Evolutionary conservation across 1,140 invertebrate species (phyloP).

Genomic region (Drosophila pseudoananassae): DNA sequence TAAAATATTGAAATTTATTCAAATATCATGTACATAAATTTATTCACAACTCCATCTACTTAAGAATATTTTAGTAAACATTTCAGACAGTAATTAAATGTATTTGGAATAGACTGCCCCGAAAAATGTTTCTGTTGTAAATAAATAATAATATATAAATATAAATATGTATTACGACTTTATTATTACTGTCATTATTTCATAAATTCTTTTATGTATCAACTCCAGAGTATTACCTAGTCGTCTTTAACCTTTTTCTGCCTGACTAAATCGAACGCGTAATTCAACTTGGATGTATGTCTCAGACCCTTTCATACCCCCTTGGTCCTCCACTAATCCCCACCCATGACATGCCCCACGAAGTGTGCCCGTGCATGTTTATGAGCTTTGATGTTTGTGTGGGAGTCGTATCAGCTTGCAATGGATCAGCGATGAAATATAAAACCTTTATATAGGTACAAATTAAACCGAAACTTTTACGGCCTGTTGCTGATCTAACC

Average conservation of each 20-base stretch:
- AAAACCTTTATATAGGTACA: constrained; percentile 15
- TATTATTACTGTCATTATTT: no score
- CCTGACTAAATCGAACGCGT: constrained; percentile 58
- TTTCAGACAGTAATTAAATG: no score
- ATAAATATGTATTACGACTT: no score
- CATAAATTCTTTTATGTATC: neutral
- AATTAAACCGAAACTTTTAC: constrained; percentile 18
- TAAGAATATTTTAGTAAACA: no score
- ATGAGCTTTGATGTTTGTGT: constrained; percentile 54
- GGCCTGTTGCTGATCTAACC: constrained; percentile 15
- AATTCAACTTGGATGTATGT: constrained; percentile 53
- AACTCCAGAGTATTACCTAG: constrained; percentile 15
- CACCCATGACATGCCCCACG: neutral
- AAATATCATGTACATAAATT: no score
- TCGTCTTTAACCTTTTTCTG: neutral
- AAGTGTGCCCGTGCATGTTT: constrained; percentile 57
- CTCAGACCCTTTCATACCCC: constrained; percentile 5
- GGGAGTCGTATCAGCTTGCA: constrained; percentile 35
- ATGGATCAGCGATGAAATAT: constrained; percentile 28
- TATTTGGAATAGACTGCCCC: no score
- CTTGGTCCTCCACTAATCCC: neutral
- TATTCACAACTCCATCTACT: no score
- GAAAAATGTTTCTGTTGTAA: no score
- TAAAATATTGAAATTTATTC: no score
- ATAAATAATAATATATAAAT: no score